Evolutionary conservation across 2,888 invertebrate genomes (phyloP).

Genomic region (Machimus rusticus): DNA sequence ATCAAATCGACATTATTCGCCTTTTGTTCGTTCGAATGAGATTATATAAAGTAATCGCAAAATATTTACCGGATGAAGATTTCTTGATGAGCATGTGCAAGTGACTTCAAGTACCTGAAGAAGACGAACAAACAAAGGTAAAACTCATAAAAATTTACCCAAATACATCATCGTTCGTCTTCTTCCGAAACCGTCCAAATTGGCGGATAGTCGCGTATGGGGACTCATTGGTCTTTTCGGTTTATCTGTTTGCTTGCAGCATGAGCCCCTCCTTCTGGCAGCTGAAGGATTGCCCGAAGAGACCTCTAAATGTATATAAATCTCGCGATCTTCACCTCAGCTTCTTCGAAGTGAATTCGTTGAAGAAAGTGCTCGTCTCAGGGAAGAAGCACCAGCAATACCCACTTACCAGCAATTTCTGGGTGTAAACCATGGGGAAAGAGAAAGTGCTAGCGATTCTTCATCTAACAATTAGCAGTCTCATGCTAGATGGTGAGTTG

Average conservation of each 20-base stretch:
- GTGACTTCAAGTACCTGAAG: background rate
- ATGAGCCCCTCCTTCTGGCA: background rate
- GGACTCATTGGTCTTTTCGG: background rate
- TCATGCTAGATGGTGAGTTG: conserved; percentile 28
- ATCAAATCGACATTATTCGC: background rate
- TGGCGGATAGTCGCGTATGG: background rate
- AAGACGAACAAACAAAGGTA: background rate
- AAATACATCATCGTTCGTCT: background rate
- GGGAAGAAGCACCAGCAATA: background rate
- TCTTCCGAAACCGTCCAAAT: background rate
- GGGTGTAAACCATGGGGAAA: background rate
- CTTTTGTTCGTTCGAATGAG: background rate
- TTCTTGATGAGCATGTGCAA: background rate
- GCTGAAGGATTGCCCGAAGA: background rate
- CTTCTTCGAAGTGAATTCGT: background rate
- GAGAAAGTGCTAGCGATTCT: conserved; percentile 19
- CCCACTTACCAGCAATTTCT: background rate
- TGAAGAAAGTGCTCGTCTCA: background rate
- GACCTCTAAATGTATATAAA: background rate
- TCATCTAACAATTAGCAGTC: conserved; percentile 1
- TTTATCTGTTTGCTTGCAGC: background rate
- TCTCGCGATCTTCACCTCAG: background rate
- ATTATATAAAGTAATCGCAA: background rate
- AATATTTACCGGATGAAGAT: background rate
- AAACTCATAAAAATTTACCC: background rate